Conservation (phyloP, 2,113 vertebrate genomes). For the Castor canadensis region DNA sequence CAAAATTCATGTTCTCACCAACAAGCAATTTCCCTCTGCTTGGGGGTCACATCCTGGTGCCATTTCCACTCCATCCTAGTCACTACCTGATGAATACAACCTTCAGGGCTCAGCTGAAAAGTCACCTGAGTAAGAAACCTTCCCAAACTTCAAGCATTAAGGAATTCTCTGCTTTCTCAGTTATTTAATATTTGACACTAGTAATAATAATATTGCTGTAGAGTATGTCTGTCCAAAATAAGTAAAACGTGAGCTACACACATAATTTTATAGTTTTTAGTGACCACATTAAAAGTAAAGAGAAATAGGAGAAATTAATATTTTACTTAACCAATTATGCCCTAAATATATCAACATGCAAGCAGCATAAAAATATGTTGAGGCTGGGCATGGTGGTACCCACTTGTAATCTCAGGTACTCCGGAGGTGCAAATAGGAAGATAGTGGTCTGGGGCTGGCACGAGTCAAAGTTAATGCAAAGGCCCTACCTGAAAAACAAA, state of each 20-base stretch:
- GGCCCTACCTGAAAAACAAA: too few relatives aligned
- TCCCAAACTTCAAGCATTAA: background rate
- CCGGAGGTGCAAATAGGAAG: too few relatives aligned
- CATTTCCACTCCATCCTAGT: background rate
- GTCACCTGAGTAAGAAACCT: background rate
- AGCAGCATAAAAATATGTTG: slow-evolving; percentile 9
- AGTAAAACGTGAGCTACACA: background rate
- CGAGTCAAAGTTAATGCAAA: background rate
- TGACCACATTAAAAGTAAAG: background rate
- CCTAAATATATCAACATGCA: background rate
- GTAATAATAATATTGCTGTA: background rate
- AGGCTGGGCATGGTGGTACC: background rate
- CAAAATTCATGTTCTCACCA: background rate
- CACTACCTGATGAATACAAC: background rate
- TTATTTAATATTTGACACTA: background rate
- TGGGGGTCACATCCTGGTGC: background rate
- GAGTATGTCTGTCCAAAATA: background rate
- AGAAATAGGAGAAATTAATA: background rate
- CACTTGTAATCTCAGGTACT: too few relatives aligned
- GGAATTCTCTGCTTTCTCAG: background rate
- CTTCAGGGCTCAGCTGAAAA: background rate
- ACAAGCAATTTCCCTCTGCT: background rate
- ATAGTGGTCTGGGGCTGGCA: too few relatives aligned
- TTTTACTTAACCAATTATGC: background rate
- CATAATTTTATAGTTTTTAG: background rate